Base-by-base conservation (phyloP, 2,113 vertebrate genomes). In the Agapornis roseicollis region DNA sequence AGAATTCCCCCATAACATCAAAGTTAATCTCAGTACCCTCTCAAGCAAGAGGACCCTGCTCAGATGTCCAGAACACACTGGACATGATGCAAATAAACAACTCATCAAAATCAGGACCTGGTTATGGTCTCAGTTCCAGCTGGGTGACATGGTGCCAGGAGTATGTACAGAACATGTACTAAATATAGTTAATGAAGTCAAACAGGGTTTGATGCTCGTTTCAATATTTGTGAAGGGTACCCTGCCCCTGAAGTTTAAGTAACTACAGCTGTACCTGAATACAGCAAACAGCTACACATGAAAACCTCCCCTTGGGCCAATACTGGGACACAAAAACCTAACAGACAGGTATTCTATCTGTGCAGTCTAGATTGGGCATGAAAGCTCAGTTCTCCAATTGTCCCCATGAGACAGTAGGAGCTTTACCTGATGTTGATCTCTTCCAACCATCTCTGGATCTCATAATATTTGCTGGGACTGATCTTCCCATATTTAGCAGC, bases 381-480 rank as follows among this genome's bases (percentile, higher is more conserved):
- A 83, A 80, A 29, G 6, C 28, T 28, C 60, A 17, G n/a, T 17
- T 78, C 23, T 65, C 27, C 22, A 44, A 0, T 4, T 70, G 60
- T 3, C 5, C 10, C 9, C 14, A 7, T 12, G 8, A 70, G 33
- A 71, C 11, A 73, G 39, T 27, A 68, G 49, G 18, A 18, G 24
- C 69, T 80, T 96, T 97, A 99, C 99, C 98, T 99, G 78, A 5
- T 49, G 50, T 93, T 92, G 41, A 99, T 97, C 42, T 95, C 86
- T 85, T 96, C 93, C 89, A 98, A 96, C 55, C 96, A 95, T 39
- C 47, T 80, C 66, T 96, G 97, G 93, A 99, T 98, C 76, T 98
- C 96, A 28, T 92, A 92, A 73, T 97, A 74, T 74, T 98, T 97
- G 65, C 94, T 98, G 90, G 98, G 98, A 50, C 91, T 97, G 55